Conservation (phyloP, 1,140 invertebrate genomes). For the Drosophila sechellia region DNA sequence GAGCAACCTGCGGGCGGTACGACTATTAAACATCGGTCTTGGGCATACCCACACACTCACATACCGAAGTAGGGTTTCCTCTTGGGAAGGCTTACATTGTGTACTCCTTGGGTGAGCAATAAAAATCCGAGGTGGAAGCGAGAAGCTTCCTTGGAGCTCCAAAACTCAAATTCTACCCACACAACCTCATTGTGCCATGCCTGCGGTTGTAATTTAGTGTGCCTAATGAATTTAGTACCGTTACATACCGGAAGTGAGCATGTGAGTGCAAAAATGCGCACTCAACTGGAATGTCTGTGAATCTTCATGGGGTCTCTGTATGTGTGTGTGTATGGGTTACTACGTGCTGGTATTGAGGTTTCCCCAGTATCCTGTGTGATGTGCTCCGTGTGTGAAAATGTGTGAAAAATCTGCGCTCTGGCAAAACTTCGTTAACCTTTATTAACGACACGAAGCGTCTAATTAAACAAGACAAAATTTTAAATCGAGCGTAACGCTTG, state of each 20-base stretch:
- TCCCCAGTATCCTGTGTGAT: slow-evolving; percentile 1
- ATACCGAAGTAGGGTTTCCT: not conserved
- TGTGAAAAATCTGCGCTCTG: slow-evolving; percentile 77
- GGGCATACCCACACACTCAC: not conserved
- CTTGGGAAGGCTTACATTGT: slow-evolving; percentile 45
- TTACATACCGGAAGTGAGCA: slow-evolving; percentile 76
- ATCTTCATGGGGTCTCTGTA: slow-evolving; percentile 5
- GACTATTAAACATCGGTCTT: slow-evolving; percentile 68
- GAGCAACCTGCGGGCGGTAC: slow-evolving; percentile 59
- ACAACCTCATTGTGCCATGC: slow-evolving; percentile 54
- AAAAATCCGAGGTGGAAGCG: slow-evolving; percentile 37
- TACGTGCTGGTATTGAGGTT: slow-evolving; percentile 22
- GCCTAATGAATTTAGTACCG: slow-evolving; percentile 82
- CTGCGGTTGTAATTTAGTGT: slow-evolving; percentile 82
- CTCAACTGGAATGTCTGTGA: slow-evolving; percentile 62
- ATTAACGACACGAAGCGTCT: slow-evolving; percentile 71
- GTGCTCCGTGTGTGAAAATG: slow-evolving; percentile 46
- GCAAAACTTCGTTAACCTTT: slow-evolving; percentile 79
- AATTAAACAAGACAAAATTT: slow-evolving; percentile 73
- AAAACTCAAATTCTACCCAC: slow-evolving; percentile 6
- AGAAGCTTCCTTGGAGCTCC: slow-evolving; percentile 7
- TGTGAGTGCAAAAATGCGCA: slow-evolving; percentile 81
- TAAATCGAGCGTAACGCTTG: slow-evolving; percentile 37
- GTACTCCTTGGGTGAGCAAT: slow-evolving; percentile 43
- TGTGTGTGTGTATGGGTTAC: slow-evolving; percentile 12